These are phyloP conservation scores for Eledone cirrhosa DNA, from an alignment of 2,888 invertebrate genomes.

Conservation along the genomic window DNA sequence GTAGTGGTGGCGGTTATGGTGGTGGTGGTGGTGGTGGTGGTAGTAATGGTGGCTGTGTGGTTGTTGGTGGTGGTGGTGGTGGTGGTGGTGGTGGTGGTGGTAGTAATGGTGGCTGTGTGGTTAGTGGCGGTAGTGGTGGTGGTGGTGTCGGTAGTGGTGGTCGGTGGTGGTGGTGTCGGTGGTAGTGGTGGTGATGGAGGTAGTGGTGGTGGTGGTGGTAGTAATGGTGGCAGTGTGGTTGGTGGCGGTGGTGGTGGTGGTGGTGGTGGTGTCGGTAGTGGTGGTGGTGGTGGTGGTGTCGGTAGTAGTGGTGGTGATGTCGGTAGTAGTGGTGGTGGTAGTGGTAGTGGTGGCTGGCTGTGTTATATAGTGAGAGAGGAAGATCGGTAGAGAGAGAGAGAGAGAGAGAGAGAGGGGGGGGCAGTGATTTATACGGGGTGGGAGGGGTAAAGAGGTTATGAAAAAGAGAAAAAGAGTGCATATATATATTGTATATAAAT, in stretches of 20 bases:
- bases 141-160: too few relatives aligned
- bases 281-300: not conserved
- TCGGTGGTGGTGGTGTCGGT: not conserved
- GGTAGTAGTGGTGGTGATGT: not conserved
- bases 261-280: too few relatives aligned
- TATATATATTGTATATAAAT: not conserved
- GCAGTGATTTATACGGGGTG: not conserved
- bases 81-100: too few relatives aligned
- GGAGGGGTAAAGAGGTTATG: not conserved
- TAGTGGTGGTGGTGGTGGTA: not conserved
- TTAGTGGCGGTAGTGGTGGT: too few relatives aligned
- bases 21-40: too few relatives aligned
- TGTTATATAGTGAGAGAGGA: not conserved
- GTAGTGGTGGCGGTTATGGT: too few relatives aligned
- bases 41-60: too few relatives aligned
- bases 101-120: too few relatives aligned
- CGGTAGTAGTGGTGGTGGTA: not conserved
- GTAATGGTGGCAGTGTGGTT: not conserved
- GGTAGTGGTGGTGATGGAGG: not conserved
- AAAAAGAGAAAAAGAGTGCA: not conserved
- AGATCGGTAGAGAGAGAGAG: not conserved
- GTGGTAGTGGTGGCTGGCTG: too few relatives aligned
- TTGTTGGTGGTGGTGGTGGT: too few relatives aligned
- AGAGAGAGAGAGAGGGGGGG: not conserved
- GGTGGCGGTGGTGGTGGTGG: not conserved